Base-by-base conservation (phyloP, 2,888 invertebrate genomes). In the Apomyelois bistriatella region DNA sequence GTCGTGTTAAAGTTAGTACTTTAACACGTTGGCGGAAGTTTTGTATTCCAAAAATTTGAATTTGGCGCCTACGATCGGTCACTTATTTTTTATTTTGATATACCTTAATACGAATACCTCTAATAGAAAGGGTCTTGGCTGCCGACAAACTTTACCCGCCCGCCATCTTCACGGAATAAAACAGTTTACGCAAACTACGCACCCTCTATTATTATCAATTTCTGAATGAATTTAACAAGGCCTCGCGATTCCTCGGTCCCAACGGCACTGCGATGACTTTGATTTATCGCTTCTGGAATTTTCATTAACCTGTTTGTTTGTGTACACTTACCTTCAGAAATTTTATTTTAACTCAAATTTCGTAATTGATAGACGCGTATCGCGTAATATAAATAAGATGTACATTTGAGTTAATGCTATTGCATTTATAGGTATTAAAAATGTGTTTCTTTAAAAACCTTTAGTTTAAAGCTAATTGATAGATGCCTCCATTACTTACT, bases 91-190 rank as follows among this genome's bases (percentile, higher is more conserved):
- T n/a, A n/a, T n/a, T n/a, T n/a, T n/a, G n/a, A n/a, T n/a, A n/a
- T n/a, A n/a, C n/a, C n/a, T n/a, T n/a, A n/a, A n/a, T n/a, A n/a
- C n/a, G n/a, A n/a, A n/a, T n/a, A n/a, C n/a, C n/a, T n/a, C n/a
- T n/a, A n/a, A n/a, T n/a, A n/a, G n/a, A n/a, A n/a, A n/a, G n/a
- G n/a, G n/a, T 22, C 40, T 9, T 22, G 22, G 5, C 40, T 4
- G n/a, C 46, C 48, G 35, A n/a, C 57, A 63, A 72, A 68, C 68
- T 75, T 73, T 56, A 48, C 37, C 66, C 64, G 57, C 77, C n/a
- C 76, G 66, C 81, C 82, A 84, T 85, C 82, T 85, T 82, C 79
- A 85, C 80, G 76, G 74, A 82, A 81, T 85, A 79, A 82, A 79
- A 72, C 77, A 79, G 82, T 83, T 84, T 79, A 76, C 71, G 73